These are phyloP conservation scores for Trypoxylon attenuatum DNA, from an alignment of 2,888 invertebrate species.

Conservation along the genomic window DNA sequence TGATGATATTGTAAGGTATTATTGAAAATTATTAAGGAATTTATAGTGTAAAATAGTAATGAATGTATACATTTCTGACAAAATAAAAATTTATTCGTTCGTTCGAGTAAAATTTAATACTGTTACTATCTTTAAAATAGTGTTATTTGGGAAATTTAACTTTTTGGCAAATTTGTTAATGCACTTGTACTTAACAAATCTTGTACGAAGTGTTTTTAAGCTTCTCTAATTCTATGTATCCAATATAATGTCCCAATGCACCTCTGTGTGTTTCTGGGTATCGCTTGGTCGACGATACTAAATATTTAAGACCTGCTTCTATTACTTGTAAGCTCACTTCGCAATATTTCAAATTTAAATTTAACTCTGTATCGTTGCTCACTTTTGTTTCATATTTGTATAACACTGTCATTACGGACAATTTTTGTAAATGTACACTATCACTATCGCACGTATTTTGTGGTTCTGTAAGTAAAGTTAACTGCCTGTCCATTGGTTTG, in stretches of 20 bases:
- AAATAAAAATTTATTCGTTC: slow-evolving; percentile 31
- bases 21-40: too few species aligned
- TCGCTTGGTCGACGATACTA: slow-evolving; percentile 61
- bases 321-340: slow-evolving; percentile 62
- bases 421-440: slow-evolving; percentile 47
- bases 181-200: too few species aligned
- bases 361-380: slow-evolving; percentile 25
- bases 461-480: slow-evolving; percentile 62
- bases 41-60: slow-evolving; percentile 24
- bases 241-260: slow-evolving; percentile 61
- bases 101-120: slow-evolving; percentile 2
- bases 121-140: too few species aligned
- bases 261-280: slow-evolving; percentile 65
- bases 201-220: not conserved
- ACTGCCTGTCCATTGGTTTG: slow-evolving; percentile 66
- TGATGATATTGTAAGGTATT: not conserved
- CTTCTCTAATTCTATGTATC: slow-evolving; percentile 56
- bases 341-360: slow-evolving; percentile 56
- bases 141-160: too few species aligned
- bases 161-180: too few species aligned
- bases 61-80: slow-evolving; percentile 28
- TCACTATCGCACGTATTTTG: slow-evolving; percentile 23
- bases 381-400: slow-evolving; percentile 63
- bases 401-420: slow-evolving; percentile 64
- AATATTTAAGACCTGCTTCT: slow-evolving; percentile 65